Conservation (phyloP, 1,140 invertebrate genomes). For the Idris sp. region DNA sequence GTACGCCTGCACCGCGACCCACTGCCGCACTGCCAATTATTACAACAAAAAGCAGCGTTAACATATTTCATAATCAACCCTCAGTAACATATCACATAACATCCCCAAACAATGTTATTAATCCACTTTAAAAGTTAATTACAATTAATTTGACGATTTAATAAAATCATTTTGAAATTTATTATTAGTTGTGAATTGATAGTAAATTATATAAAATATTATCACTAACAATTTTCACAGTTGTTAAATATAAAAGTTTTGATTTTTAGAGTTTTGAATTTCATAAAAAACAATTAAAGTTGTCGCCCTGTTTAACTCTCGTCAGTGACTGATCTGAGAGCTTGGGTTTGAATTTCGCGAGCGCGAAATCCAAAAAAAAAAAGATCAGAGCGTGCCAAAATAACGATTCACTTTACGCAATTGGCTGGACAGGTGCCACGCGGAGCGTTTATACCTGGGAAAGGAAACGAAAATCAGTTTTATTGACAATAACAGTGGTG, state of each 20-base stretch:
- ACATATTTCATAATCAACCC: conserved; percentile 43
- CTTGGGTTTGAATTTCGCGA: conserved; percentile 36
- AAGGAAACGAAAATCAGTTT: too few relatives aligned
- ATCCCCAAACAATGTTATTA: too few relatives aligned
- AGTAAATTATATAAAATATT: too few relatives aligned
- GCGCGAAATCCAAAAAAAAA: conserved; percentile 48
- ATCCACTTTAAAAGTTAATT: too few relatives aligned
- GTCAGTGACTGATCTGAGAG: conserved; percentile 25
- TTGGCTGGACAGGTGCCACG: conserved; percentile 60
- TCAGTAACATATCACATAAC: conserved; percentile 16
- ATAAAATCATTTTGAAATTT: too few relatives aligned
- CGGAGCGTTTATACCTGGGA: conserved; percentile 32
- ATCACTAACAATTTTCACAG: too few relatives aligned
- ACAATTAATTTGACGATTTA: too few relatives aligned
- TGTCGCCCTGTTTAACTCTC: conserved; percentile 25
- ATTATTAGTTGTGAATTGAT: too few relatives aligned
- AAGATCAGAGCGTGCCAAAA: conserved; percentile 56
- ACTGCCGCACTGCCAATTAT: conserved; percentile 74
- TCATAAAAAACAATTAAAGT: too few relatives aligned
- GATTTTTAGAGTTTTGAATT: too few relatives aligned
- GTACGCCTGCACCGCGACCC: conserved; percentile 77
- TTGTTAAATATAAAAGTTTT: too few relatives aligned
- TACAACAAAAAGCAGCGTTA: conserved; percentile 56
- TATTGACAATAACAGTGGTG: too few relatives aligned
- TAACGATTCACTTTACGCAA: conserved; percentile 61